These are phyloP conservation scores for Zaprionus taronus DNA, from an alignment of 1,140 invertebrate species.

Conservation along the genomic window DNA sequence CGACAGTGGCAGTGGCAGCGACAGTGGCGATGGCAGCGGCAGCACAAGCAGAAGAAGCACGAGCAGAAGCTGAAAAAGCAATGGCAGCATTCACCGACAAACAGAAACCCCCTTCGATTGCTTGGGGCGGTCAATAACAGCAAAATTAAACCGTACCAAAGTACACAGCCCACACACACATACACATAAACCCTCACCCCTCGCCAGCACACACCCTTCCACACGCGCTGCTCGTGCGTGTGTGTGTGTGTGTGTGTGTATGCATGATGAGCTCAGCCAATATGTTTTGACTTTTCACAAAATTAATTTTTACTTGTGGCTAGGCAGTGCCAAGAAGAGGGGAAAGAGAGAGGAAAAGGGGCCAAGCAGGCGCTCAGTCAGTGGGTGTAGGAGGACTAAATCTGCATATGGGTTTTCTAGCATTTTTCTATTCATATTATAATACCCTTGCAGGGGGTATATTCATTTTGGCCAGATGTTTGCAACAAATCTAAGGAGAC, in stretches of 20 bases:
- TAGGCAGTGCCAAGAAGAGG: background rate
- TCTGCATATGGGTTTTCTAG: slow-evolving; percentile 35
- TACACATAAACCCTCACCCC: background rate
- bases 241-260: slow-evolving; percentile 25
- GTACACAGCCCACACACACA: slow-evolving; percentile 48
- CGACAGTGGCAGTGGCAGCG: slow-evolving; percentile 16
- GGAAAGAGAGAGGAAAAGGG: background rate
- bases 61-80: slow-evolving; percentile 10
- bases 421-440: background rate
- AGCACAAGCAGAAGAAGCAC: slow-evolving; percentile 19
- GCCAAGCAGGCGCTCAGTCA: background rate
- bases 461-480: too few relatives aligned
- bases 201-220: slow-evolving; percentile 12
- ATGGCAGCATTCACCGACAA: slow-evolving; percentile 5
- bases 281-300: slow-evolving; percentile 56
- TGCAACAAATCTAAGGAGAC: too few relatives aligned
- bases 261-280: slow-evolving; percentile 52
- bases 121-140: slow-evolving; percentile 74
- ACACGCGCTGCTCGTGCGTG: slow-evolving; percentile 9
- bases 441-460: too few relatives aligned
- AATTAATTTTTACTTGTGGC: slow-evolving; percentile 56
- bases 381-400: slow-evolving; percentile 20
- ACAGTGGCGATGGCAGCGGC: background rate
- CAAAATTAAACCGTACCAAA: slow-evolving; percentile 75
- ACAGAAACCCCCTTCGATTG: slow-evolving; percentile 52